A percentile compares a stretch with the other conserved stretches of the same genome.
Evolutionary conservation across 2,888 invertebrate genomes (phyloP).

Genomic region (Xestia sexstrigata): DNA sequence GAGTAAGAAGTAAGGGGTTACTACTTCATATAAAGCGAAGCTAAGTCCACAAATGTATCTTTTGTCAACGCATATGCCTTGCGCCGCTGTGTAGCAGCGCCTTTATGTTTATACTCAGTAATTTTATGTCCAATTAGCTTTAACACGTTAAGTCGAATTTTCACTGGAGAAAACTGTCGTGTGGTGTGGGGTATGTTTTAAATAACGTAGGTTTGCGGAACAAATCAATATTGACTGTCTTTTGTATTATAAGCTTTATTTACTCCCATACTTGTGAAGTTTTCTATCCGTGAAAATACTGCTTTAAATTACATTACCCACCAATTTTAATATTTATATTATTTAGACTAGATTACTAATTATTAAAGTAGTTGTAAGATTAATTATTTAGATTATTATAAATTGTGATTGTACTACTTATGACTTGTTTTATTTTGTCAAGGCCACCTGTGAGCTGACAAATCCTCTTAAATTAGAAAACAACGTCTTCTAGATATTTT

Average conservation of each 20-base stretch:
- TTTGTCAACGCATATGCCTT: background rate
- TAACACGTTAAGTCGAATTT: conserved; percentile 36
- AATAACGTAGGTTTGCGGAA: conserved; percentile 6
- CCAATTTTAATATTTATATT: conserved; percentile 53
- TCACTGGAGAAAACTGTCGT: conserved; percentile 19
- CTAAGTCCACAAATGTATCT: background rate
- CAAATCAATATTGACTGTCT: conserved; percentile 5
- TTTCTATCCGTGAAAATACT: conserved; percentile 45
- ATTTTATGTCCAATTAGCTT: conserved; percentile 20
- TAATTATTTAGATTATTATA: conserved; percentile 1
- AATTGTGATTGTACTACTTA: conserved; percentile 25
- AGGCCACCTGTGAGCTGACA: background rate
- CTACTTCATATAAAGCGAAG: background rate
- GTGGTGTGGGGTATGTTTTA: conserved; percentile 10
- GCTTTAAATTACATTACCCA: conserved; percentile 61
- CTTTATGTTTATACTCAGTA: background rate
- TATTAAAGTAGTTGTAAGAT: conserved; percentile 17
- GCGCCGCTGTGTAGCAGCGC: background rate
- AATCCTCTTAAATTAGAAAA: background rate
- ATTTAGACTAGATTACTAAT: conserved; percentile 11
- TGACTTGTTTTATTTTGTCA: conserved; percentile 21
- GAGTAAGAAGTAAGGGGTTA: background rate
- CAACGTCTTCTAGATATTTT: background rate
- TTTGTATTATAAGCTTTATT: conserved; percentile 45
- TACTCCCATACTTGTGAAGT: conserved; percentile 26